Percentiles rank a stretch among this genome's conserved stretches.
Conservation (phyloP, 2,888 invertebrate species). For the Copidosoma aretas region DNA sequence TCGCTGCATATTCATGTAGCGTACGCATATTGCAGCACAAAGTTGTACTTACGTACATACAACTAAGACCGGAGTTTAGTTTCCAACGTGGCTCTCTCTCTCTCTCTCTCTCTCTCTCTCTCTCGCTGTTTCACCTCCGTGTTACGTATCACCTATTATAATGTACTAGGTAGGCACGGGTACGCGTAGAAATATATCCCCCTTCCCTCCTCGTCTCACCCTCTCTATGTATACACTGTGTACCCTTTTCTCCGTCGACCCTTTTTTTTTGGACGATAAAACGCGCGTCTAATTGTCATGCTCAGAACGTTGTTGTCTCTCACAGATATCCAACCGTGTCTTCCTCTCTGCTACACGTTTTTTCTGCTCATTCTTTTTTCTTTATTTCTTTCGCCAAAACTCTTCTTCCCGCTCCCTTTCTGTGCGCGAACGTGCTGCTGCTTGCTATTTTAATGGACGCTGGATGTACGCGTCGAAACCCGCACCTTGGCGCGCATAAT, state of each 20-base stretch:
- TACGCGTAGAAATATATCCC: background rate
- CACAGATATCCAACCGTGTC: background rate
- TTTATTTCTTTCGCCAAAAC: background rate
- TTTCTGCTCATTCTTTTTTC: background rate
- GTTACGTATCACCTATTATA: background rate
- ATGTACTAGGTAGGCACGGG: background rate
- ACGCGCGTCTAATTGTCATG: constrained; percentile 28
- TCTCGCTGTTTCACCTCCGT: constrained; percentile 3
- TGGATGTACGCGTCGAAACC: too few species aligned
- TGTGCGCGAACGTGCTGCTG: too few species aligned
- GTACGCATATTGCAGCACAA: too few species aligned
- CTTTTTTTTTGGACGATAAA: background rate
- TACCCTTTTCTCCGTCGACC: too few species aligned
- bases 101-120: constrained; percentile 16
- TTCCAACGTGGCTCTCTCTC: background rate
- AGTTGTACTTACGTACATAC: background rate
- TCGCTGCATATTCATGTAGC: constrained; percentile 19
- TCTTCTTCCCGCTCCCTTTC: background rate
- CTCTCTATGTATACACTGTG: too few species aligned
- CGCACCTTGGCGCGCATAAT: too few species aligned
- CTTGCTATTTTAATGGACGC: too few species aligned
- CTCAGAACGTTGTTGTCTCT: background rate
- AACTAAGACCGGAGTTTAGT: background rate
- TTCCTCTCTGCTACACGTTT: background rate
- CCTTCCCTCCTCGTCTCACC: too few species aligned